Percentiles rank a stretch among this genome's conserved stretches.
phyloP scores from a whole-genome alignment of 2,113 vertebrate species.

The Gnathonemus longibarbis region DNA sequence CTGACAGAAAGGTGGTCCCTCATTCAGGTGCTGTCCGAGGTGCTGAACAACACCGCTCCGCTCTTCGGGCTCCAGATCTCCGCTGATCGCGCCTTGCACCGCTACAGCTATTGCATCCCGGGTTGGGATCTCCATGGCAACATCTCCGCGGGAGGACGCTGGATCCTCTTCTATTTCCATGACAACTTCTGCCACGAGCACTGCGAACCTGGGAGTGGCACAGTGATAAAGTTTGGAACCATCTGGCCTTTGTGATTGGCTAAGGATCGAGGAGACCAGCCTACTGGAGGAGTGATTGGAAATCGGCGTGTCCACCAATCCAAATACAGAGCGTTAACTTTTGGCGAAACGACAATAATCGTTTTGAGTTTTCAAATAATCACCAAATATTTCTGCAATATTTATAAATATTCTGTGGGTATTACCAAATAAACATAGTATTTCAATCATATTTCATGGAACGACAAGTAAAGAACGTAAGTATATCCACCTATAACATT shows the following conservation, averaged over 20 bases:
- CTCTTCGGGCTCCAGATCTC: conserved; percentile 30
- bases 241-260: conserved; percentile 57
- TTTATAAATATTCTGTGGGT: background rate
- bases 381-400: background rate
- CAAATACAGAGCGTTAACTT: background rate
- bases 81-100: conserved; percentile 27
- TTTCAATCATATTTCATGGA: background rate
- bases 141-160: conserved; percentile 49
- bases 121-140: conserved; percentile 74
- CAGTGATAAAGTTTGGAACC: conserved; percentile 53
- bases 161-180: conserved; percentile 74
- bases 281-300: conserved; percentile 28
- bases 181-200: conserved; percentile 64
- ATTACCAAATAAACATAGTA: background rate
- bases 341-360: background rate
- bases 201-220: conserved; percentile 39
- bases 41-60: conserved; percentile 41
- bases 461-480: background rate
- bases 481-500: background rate
- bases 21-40: conserved; percentile 43
- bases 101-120: conserved; percentile 41
- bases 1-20: conserved; percentile 35
- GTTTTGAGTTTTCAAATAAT: background rate
- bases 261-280: conserved; percentile 15
- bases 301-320: conserved; percentile 17